These are phyloP conservation scores for Drosophila ercepeae DNA, from an alignment of 1,140 invertebrate genomes.

Conservation along the genomic window DNA sequence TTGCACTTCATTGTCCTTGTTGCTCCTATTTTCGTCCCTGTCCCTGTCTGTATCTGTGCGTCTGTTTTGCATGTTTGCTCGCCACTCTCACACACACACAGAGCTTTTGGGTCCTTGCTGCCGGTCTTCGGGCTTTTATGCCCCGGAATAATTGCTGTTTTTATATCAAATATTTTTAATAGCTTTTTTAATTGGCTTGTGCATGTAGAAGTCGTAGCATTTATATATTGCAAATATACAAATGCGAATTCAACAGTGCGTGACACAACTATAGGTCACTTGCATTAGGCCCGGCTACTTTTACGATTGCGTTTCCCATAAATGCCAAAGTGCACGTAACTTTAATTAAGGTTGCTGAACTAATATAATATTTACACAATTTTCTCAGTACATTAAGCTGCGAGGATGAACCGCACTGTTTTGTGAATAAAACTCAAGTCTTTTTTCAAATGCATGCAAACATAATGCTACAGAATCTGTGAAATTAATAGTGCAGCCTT, in stretches of 20 bases:
- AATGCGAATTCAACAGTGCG: conserved; percentile 22
- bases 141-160: conserved; percentile 74
- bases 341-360: neutral
- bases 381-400: neutral
- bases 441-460: conserved; percentile 37
- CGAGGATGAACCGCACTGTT: conserved; percentile 28
- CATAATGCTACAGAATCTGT: conserved; percentile 31
- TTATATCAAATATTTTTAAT: conserved; percentile 68
- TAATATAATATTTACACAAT: neutral
- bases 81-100: conserved; percentile 4
- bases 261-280: conserved; percentile 13
- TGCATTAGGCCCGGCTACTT: neutral
- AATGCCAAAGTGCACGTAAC: neutral
- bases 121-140: conserved; percentile 30
- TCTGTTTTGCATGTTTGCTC: conserved; percentile 67
- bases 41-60: too few species aligned
- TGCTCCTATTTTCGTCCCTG: conserved; percentile 29
- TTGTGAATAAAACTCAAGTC: neutral
- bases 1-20: conserved; percentile 71
- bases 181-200: conserved; percentile 65
- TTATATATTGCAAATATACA: conserved; percentile 37
- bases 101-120: conserved; percentile 1
- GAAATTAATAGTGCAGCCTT: conserved; percentile 47
- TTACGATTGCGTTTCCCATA: neutral
- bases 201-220: conserved; percentile 33